phyloP scores from a whole-genome alignment of 2,797 vertebrate genomes.

The Acanthis flammea region DNA sequence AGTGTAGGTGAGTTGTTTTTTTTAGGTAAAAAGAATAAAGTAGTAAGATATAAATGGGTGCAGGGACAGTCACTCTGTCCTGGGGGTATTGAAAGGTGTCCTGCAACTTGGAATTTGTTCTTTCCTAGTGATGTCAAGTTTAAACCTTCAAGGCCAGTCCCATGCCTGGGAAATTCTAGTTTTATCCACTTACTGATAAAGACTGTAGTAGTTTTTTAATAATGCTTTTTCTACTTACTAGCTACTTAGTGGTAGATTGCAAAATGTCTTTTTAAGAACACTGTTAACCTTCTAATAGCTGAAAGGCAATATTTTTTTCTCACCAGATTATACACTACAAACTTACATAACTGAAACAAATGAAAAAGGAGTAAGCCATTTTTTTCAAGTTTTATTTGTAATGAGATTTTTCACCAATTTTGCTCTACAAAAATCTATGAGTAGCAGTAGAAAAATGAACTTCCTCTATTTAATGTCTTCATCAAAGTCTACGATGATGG shows the following conservation, averaged over 20 bases:
- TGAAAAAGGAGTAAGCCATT: not conserved
- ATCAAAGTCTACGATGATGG: constrained; percentile 74
- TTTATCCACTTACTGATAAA: not conserved
- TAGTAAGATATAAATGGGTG: not conserved
- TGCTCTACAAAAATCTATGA: not conserved
- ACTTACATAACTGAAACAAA: not conserved
- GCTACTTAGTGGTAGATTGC: not conserved
- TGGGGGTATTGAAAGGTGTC: not conserved
- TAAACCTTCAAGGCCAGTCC: not conserved
- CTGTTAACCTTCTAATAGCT: not conserved
- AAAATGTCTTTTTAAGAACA: not conserved
- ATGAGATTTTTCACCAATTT: not conserved
- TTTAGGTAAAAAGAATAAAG: not conserved
- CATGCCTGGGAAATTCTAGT: not conserved
- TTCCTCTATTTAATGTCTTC: constrained; percentile 10
- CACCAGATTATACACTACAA: not conserved
- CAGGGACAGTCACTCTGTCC: not conserved
- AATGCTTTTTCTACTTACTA: not conserved
- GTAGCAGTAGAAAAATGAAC: not conserved
- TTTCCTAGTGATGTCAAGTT: not conserved
- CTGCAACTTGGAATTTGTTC: not conserved
- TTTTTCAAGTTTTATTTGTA: not conserved
- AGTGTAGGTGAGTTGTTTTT: not conserved
- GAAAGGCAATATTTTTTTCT: not conserved
- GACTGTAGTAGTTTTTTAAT: not conserved